Evolutionary conservation across 2,797 vertebrate species (phyloP).

Genomic region (Nannoperca australis): DNA sequence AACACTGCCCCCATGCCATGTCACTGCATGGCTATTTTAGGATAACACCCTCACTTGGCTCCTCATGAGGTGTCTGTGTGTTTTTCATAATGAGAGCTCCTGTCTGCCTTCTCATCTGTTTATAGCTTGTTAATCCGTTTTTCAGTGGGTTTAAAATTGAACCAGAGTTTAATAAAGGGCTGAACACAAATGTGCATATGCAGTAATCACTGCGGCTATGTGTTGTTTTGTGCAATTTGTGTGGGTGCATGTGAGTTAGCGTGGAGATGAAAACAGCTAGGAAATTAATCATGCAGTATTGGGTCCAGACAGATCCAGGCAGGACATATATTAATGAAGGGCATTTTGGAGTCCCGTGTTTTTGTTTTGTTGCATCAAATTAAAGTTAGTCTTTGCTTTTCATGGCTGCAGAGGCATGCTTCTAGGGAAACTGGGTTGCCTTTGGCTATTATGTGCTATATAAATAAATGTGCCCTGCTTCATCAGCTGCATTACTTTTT

Average conservation of each 20-base stretch:
- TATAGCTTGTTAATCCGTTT: slow-evolving; percentile 41
- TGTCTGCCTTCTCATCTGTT: slow-evolving; percentile 30
- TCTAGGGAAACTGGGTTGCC: background rate
- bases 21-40: slow-evolving; percentile 63
- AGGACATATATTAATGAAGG: background rate
- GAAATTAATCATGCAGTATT: background rate
- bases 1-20: slow-evolving; percentile 6
- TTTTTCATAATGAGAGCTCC: slow-evolving; percentile 12
- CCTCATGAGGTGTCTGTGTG: slow-evolving; percentile 6
- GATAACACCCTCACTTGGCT: slow-evolving; percentile 44
- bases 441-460: too few species aligned
- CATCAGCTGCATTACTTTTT: background rate
- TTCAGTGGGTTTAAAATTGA: slow-evolving; percentile 19
- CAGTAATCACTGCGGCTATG: background rate
- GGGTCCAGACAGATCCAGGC: background rate
- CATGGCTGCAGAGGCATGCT: background rate
- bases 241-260: background rate
- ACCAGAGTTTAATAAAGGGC: slow-evolving; percentile 14
- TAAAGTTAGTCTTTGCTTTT: background rate
- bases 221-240: slow-evolving; percentile 25
- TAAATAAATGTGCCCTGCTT: background rate
- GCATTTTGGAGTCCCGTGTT: background rate
- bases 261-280: slow-evolving; percentile 6
- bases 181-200: background rate
- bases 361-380: background rate